Percentiles rank a stretch among this genome's conserved stretches.
phyloP scores from a whole-genome alignment of 1,140 invertebrate species.

The Hylaeus anthracinus region DNA sequence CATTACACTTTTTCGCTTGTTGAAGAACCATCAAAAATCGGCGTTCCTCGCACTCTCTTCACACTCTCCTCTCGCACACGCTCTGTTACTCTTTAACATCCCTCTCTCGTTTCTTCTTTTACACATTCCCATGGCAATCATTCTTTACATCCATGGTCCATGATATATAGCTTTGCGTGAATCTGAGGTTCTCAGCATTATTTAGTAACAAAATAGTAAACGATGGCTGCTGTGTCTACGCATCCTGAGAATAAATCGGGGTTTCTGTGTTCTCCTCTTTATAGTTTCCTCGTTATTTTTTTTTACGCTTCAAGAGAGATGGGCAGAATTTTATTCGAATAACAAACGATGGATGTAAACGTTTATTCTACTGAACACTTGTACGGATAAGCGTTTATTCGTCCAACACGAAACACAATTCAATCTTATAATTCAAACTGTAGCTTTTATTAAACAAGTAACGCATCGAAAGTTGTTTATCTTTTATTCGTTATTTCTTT shows the following conservation, averaged over 20 bases:
- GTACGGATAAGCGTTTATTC: too few relatives aligned
- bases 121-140: conserved; percentile 56
- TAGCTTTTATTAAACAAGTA: too few relatives aligned
- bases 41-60: conserved; percentile 32
- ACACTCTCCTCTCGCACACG: conserved; percentile 22
- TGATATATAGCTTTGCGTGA: conserved; percentile 57
- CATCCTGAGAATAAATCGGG: conserved; percentile 59
- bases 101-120: conserved; percentile 31
- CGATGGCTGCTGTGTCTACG: conserved; percentile 47
- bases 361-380: too few relatives aligned
- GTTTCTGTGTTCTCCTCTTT: not conserved
- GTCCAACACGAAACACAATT: too few relatives aligned
- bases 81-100: conserved; percentile 16
- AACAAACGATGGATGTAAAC: too few relatives aligned
- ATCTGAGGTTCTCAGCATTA: conserved; percentile 62
- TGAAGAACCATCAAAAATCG: conserved; percentile 57
- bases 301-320: too few relatives aligned
- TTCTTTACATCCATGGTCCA: conserved; percentile 56
- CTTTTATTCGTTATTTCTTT: conserved; percentile 13
- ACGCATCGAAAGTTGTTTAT: not conserved
- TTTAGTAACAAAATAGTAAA: conserved; percentile 74
- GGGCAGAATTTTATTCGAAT: too few relatives aligned
- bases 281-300: too few relatives aligned
- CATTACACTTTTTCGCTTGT: conserved; percentile 39
- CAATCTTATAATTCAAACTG: too few relatives aligned